Percentiles rank a stretch among this genome's conserved stretches.
These are phyloP conservation scores for Lophotriccus pileatus DNA, from an alignment of 2,797 vertebrate genomes.

Conservation along the genomic window DNA sequence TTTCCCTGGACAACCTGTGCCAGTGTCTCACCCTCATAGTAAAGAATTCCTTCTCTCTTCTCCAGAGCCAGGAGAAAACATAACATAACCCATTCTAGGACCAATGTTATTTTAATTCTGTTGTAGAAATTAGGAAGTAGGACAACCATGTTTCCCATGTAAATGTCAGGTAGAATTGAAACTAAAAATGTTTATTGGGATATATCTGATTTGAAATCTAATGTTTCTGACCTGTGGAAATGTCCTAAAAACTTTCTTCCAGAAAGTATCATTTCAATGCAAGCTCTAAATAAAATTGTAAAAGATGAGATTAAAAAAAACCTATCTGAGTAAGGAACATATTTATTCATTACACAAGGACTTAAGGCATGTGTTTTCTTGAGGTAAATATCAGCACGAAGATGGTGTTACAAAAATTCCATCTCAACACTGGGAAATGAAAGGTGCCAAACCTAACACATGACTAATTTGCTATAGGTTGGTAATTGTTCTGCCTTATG, in stretches of 20 bases:
- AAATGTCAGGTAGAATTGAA: neutral
- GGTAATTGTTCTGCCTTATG: neutral
- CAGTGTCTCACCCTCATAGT: neutral
- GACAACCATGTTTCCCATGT: neutral
- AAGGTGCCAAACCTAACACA: neutral
- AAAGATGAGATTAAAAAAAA: neutral
- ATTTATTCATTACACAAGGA: neutral
- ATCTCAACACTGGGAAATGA: neutral
- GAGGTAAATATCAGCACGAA: neutral
- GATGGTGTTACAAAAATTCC: neutral
- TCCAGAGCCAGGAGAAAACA: neutral
- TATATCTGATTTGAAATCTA: neutral
- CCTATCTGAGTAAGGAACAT: neutral
- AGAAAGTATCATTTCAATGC: neutral
- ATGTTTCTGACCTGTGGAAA: neutral
- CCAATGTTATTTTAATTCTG: neutral
- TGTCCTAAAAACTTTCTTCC: neutral
- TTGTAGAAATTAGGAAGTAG: neutral
- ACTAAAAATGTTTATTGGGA: neutral
- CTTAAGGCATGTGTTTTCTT: neutral
- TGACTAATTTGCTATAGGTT: neutral
- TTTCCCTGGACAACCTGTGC: neutral
- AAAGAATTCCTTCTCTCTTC: neutral
- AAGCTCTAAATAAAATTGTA: neutral
- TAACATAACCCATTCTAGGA: neutral